Base-by-base conservation (phyloP, 1,140 invertebrate species). In the Thalassaphorura encarpata region DNA sequence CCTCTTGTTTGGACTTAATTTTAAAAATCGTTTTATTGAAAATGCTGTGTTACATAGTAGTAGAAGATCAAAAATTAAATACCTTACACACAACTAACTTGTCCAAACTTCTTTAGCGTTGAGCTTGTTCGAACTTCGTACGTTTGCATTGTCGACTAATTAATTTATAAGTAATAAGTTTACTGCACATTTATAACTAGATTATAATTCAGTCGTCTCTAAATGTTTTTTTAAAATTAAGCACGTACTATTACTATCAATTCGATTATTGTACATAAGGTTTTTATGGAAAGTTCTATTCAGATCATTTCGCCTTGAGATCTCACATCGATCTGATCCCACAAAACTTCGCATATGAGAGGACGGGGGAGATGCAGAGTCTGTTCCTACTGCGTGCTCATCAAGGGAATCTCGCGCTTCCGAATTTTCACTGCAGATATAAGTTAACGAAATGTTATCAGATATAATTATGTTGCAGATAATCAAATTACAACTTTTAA, bases 331-430 rank as follows among this genome's bases (percentile, higher is more conserved):
- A 23, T 59, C 63, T 1, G 63, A 61, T 0, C 63, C 63, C 4
- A 61, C 56, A 42, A 65, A 65, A 46, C 60, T 62, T 21, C 63
- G 56, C 60, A 65, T 60, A 26, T 62, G 63, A 2, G 60, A 62
- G 1, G 63, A 65, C 6, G 63, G 62, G 16, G 64, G 59, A 15
- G 57, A 76, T 40, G 72, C 73, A 56, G 76, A 66, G n/a, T n/a
- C n/a, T n/a, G n/a, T n/a, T n/a, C n/a, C n/a, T 63, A 81, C 80
- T 0, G 83, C 85, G 70, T 92, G 91, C 66, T 91, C 87, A 64
- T 93, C 89, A 31, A 92, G 71, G 0, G 88, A 91, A 71, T 92
- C 88, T 24, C 83, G 54, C 21, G 66, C 78, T 54, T 87, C 85
- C 0, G 85, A 88, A 26, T 75, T 78, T 69, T 81, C 80, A 69